phyloP scores from a whole-genome alignment of 2,797 vertebrate species.

The Vipera latastei region DNA sequence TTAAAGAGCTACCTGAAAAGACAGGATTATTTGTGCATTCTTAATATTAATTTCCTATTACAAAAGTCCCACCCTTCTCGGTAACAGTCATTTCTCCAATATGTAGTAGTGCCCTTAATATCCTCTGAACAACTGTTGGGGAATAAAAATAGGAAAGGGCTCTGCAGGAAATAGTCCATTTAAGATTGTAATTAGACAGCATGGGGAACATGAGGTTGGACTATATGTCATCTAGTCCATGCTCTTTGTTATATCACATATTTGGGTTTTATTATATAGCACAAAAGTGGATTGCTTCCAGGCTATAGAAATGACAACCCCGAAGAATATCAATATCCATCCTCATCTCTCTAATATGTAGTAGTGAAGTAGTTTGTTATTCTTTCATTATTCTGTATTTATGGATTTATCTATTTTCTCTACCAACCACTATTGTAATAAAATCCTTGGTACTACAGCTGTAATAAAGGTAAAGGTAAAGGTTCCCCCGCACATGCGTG shows the following conservation, averaged over 20 bases:
- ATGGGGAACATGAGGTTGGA: not conserved
- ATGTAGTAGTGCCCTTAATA: not conserved
- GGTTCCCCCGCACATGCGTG: no score
- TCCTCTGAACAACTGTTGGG: not conserved
- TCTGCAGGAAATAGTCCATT: not conserved
- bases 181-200: not conserved
- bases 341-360: not conserved
- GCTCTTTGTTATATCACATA: not conserved
- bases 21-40: not conserved
- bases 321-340: not conserved
- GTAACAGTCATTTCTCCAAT: not conserved
- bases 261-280: not conserved
- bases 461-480: no score
- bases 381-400: not conserved
- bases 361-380: not conserved
- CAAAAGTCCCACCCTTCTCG: not conserved
- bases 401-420: not conserved
- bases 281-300: not conserved
- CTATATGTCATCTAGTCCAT: not conserved
- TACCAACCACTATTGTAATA: slow-evolving; percentile 18
- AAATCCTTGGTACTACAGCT: slow-evolving; percentile 37
- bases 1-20: not conserved
- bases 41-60: not conserved
- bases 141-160: not conserved
- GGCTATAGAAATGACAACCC: not conserved